A percentile compares a stretch with the other conserved stretches of the same genome.
These are phyloP conservation scores for Pinna nobilis DNA, from an alignment of 1,140 invertebrate species.

Conservation along the genomic window DNA sequence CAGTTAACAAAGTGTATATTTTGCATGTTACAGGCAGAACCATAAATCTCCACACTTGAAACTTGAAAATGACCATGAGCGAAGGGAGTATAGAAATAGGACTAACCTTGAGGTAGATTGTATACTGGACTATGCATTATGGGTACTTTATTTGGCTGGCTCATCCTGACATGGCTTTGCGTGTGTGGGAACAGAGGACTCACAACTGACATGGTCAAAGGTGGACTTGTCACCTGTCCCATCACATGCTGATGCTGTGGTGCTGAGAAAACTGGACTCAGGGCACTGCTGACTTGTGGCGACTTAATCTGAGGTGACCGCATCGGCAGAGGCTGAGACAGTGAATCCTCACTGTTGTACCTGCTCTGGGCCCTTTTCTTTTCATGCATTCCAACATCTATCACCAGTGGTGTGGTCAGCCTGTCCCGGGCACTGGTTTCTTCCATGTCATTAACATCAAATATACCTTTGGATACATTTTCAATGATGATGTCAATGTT, in stretches of 20 bases:
- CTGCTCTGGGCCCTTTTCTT: conserved; percentile 9
- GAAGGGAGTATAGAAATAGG: no score
- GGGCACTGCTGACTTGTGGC: neutral
- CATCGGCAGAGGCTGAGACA: conserved; percentile 13
- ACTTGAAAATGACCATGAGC: no score
- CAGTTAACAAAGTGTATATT: no score
- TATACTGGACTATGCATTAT: no score
- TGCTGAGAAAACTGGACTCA: neutral
- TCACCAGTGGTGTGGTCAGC: conserved; percentile 2
- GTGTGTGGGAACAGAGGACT: neutral
- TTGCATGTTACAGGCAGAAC: no score
- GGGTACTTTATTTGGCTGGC: no score
- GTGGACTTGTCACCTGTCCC: conserved; percentile 1
- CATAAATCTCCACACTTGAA: no score
- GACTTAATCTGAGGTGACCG: conserved; percentile 4
- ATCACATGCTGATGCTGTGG: neutral
- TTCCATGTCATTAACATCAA: conserved; percentile 53
- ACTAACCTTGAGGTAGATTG: no score
- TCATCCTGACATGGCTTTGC: neutral
- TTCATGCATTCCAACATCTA: conserved; percentile 18
- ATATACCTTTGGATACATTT: conserved; percentile 70
- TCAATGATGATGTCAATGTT: conserved; percentile 70
- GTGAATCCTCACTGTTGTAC: neutral
- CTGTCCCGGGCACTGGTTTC: conserved; percentile 21
- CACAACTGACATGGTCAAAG: conserved; percentile 6